Percentiles rank a stretch among this genome's conserved stretches.
Conservation (phyloP, 2,888 invertebrate species). For the Thymelicus sylvestris region DNA sequence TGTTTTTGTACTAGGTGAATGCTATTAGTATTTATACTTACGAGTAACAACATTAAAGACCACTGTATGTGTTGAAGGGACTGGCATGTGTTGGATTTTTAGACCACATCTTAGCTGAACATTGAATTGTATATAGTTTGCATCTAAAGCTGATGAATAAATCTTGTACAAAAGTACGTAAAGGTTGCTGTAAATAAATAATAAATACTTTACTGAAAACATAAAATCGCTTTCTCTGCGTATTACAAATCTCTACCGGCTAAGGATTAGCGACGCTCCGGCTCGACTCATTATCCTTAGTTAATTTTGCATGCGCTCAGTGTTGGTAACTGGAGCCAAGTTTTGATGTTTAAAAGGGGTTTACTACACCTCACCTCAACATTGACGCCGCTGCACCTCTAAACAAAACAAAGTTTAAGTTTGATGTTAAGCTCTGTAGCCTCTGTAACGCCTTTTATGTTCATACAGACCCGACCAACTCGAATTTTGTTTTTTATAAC, state of each 20-base stretch:
- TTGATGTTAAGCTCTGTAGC: conserved; percentile 11
- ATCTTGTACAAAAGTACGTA: too few relatives aligned
- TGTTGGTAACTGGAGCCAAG: conserved; percentile 51
- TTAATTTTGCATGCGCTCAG: conserved; percentile 58
- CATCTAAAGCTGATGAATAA: too few relatives aligned
- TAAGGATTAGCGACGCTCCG: conserved; percentile 55
- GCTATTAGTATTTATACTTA: neutral
- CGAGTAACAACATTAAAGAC: too few relatives aligned
- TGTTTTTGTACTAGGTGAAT: neutral
- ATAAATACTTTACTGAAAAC: too few relatives aligned
- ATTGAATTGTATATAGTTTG: too few relatives aligned
- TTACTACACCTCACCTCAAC: conserved; percentile 4
- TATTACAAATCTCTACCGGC: conserved; percentile 20
- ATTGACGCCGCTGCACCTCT: conserved; percentile 8
- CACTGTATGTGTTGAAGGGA: too few relatives aligned
- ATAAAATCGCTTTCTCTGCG: neutral
- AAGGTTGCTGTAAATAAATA: too few relatives aligned
- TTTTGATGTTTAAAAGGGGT: conserved; percentile 52
- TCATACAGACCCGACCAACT: neutral
- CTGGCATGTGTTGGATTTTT: too few relatives aligned
- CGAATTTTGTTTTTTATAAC: neutral
- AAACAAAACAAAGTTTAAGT: conserved; percentile 24
- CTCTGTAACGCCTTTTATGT: conserved; percentile 16
- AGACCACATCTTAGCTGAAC: too few relatives aligned
- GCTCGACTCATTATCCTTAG: conserved; percentile 58